Conservation (phyloP, 2,113 vertebrate species). For the Seriola quinqueradiata region DNA sequence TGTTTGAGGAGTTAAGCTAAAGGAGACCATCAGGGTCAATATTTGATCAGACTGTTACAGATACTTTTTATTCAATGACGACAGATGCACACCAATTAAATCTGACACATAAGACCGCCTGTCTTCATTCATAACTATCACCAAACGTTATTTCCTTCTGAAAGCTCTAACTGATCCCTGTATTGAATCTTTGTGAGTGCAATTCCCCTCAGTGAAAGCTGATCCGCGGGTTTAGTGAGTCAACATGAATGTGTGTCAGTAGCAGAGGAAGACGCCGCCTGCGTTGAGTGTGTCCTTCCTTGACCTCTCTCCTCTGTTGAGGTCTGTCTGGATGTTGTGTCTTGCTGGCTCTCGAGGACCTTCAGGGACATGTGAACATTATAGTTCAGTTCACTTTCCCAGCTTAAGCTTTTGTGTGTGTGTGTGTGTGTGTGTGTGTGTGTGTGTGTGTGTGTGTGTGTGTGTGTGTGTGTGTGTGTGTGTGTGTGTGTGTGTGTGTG, state of each 20-base stretch:
- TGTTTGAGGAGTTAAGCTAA: constrained; percentile 39
- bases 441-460: background rate
- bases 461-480: constrained; percentile 10
- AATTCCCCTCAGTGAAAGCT: constrained; percentile 52
- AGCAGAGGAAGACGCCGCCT: constrained; percentile 36
- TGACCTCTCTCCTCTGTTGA: constrained; percentile 53
- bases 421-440: background rate
- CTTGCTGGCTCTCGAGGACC: constrained; percentile 50
- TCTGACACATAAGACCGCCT: constrained; percentile 32
- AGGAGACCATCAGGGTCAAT: constrained; percentile 34
- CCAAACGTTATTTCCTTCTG: constrained; percentile 22
- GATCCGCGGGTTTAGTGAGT: constrained; percentile 47
- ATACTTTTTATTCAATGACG: constrained; percentile 18
- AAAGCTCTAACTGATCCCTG: constrained; percentile 55
- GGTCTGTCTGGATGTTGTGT: constrained; percentile 69
- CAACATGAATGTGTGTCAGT: constrained; percentile 53
- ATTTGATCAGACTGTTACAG: constrained; percentile 30
- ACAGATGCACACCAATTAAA: constrained; percentile 4
- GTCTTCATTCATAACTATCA: constrained; percentile 49
- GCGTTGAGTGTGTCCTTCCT: constrained; percentile 52
- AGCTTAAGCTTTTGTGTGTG: constrained; percentile 22
- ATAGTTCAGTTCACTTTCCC: constrained; percentile 43
- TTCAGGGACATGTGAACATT: constrained; percentile 54
- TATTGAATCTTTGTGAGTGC: constrained; percentile 51
- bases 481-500: background rate